Base-by-base conservation (phyloP, 2,888 invertebrate species). In the Trachelus iudaicus region DNA sequence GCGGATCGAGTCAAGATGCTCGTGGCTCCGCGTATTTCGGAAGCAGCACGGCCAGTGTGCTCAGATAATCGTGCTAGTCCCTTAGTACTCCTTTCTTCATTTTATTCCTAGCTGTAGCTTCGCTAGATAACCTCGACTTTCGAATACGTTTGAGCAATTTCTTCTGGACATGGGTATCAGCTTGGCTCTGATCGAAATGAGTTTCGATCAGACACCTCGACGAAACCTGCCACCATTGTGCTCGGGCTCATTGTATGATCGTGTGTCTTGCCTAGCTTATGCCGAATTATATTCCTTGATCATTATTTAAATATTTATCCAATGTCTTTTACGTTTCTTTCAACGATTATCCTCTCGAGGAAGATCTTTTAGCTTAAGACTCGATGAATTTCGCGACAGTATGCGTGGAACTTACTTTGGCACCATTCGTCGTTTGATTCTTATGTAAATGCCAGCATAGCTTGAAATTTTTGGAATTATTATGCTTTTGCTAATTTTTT, bases 1-100 rank as follows among this genome's bases (percentile, higher is more conserved):
- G 77, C 76, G 76, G 75, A 56, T 76, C 80, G 73, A 83, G 82
- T 78, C 79, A 77, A 81, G 77, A 74, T 56, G 23, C 80, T 77
- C 81, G 81, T 81, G 79, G 79, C 79, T 56, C 56, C 78, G 85
- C 85, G 86, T 86, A 89, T 89, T 87, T 88, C 89, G 87, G 87
- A 87, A 87, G 88, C 85, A 79, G 82, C 73, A 73, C 81, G 80
- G 77, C 75, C 74, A 80, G 81, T 81, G 79, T 76, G 79, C 80
- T 79, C 78, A 76, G 71, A 76, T 78, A 80, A 73, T 73, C 69
- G 69, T 78, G 6, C 76, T 77, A 71, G 69, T 69, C 69, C 76
- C 73, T 33, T 35, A 69, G 33, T n/a, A 76, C 77, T 71, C 69
- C 23, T 56, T 56, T 56, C 56, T 56, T 56, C 56, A 56, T 56